A percentile compares a stretch with the other conserved stretches of the same genome.
Conservation (phyloP, 2,113 vertebrate genomes). For the Varanus salvator region DNA sequence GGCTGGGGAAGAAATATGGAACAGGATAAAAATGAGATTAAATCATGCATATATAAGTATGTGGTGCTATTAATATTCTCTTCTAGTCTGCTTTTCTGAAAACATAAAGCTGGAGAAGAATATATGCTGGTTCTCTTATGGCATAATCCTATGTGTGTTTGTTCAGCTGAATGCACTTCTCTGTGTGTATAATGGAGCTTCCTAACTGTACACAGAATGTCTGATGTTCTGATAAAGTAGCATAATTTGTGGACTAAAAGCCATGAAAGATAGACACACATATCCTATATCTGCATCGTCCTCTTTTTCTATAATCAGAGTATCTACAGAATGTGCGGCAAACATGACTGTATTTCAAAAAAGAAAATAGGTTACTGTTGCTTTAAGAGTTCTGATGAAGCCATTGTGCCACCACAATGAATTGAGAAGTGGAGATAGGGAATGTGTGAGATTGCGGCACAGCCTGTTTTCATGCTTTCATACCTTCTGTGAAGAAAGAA, state of each 20-base stretch:
- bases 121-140: constrained; percentile 28
- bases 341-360: neutral
- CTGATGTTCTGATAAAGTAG: constrained; percentile 56
- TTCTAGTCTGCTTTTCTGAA: constrained; percentile 57
- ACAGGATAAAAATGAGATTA: constrained; percentile 70
- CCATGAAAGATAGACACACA: constrained; percentile 26
- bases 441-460: neutral
- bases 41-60: constrained; percentile 70
- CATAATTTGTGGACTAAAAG: constrained; percentile 43
- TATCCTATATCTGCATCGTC: constrained; percentile 21
- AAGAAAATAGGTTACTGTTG: neutral
- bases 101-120: constrained; percentile 64
- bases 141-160: neutral
- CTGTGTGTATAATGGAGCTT: neutral
- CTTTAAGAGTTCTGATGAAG: neutral
- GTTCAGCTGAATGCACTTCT: neutral
- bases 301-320: neutral
- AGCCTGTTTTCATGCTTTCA: neutral
- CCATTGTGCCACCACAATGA: neutral
- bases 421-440: neutral
- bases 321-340: neutral
- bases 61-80: constrained; percentile 60
- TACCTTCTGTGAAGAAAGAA: neutral
- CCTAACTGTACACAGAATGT: neutral
- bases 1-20: constrained; percentile 66